phyloP scores from a whole-genome alignment of 2,797 vertebrate genomes.

The Rhynchotus rufescens region DNA sequence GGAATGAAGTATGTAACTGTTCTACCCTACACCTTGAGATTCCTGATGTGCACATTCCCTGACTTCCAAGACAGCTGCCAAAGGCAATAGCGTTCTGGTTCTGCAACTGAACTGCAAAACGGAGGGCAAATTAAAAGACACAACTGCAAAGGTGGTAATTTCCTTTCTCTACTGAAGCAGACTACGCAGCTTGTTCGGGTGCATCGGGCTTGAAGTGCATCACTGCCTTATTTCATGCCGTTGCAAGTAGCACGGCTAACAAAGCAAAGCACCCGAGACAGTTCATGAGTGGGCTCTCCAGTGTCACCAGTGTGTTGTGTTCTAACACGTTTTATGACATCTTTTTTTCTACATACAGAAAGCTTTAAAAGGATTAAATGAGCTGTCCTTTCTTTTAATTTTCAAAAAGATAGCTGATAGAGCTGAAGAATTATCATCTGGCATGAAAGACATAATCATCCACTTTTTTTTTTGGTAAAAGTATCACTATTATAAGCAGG shows the following conservation, averaged over 20 bases:
- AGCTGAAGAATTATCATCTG: background rate
- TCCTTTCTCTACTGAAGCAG: constrained; percentile 11
- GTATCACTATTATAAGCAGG: background rate
- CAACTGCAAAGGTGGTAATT: background rate
- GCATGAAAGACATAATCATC: background rate
- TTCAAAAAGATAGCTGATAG: background rate
- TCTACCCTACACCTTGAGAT: background rate
- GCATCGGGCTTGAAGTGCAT: background rate
- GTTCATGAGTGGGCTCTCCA: background rate
- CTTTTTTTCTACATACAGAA: background rate
- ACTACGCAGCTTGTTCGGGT: background rate
- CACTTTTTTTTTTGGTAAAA: background rate
- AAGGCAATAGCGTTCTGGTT: background rate
- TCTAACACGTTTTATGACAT: background rate
- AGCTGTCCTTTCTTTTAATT: background rate
- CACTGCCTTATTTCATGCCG: background rate
- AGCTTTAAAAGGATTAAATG: background rate
- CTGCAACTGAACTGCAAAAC: background rate
- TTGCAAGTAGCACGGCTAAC: background rate
- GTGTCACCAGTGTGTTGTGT: background rate
- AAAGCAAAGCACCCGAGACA: background rate
- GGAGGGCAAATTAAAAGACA: background rate
- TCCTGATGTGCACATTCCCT: background rate
- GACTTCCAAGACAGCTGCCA: background rate
- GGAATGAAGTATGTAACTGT: background rate